Percentiles rank a stretch among this genome's conserved stretches.
Conservation (phyloP, 1,140 invertebrate species). For the Mamestra configurata region DNA sequence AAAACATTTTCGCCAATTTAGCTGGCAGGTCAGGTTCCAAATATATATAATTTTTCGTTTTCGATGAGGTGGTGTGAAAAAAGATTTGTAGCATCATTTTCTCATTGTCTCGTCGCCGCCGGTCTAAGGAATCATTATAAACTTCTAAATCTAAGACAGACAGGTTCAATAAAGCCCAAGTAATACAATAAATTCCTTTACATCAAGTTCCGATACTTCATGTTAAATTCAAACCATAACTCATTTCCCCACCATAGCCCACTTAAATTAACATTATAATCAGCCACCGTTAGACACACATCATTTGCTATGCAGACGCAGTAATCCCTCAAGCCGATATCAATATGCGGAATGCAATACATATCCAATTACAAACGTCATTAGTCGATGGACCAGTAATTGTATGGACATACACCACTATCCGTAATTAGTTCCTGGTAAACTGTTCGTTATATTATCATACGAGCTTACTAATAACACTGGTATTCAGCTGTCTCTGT, state of each 20-base stretch:
- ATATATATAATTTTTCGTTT: too few relatives aligned
- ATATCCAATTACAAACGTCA: constrained; percentile 40
- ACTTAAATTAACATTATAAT: constrained; percentile 40
- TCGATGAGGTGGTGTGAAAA: too few relatives aligned
- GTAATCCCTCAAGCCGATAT: constrained; percentile 39
- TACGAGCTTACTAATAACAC: not conserved
- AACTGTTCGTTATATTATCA: constrained; percentile 12
- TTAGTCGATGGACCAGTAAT: constrained; percentile 39
- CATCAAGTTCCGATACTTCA: too few relatives aligned
- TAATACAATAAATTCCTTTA: not conserved
- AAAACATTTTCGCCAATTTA: too few relatives aligned
- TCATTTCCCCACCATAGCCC: not conserved
- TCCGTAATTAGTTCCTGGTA: constrained; percentile 29
- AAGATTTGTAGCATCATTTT: too few relatives aligned
- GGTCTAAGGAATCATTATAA: too few relatives aligned
- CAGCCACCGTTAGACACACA: constrained; percentile 6
- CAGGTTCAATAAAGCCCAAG: too few relatives aligned
- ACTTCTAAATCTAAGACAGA: too few relatives aligned
- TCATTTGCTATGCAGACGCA: constrained; percentile 22
- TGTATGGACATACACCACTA: constrained; percentile 24
- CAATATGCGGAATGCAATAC: constrained; percentile 42
- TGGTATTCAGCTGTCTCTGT: not conserved
- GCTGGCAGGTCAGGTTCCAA: too few relatives aligned
- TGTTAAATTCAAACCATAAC: not conserved
- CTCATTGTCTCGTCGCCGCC: too few relatives aligned